A percentile compares a stretch with the other conserved stretches of the same genome.
These are phyloP conservation scores for Chelmon rostratus DNA, from an alignment of 2,797 vertebrate genomes.

Conservation along the genomic window DNA sequence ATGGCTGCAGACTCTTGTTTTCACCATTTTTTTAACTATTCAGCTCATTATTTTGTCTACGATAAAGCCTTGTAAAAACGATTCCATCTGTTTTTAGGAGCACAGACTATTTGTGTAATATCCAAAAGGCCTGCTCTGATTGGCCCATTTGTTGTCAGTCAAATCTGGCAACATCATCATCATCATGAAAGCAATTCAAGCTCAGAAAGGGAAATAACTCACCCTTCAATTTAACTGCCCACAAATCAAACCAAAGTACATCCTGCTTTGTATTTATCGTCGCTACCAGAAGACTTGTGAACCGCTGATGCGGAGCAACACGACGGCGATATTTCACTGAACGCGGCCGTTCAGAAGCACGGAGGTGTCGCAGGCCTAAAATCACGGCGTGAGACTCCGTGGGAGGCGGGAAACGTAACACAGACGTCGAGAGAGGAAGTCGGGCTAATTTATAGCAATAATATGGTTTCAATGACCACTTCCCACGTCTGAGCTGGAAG, in stretches of 20 bases:
- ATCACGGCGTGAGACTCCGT: conserved; percentile 42
- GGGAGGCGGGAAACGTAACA: conserved; percentile 53
- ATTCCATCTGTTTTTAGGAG: no score
- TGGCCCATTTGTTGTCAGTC: no score
- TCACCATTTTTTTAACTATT: not conserved
- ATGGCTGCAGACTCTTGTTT: not conserved
- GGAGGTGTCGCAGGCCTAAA: conserved; percentile 29
- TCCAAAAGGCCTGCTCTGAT: no score
- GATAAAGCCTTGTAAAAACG: not conserved
- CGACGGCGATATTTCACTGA: conserved; percentile 33
- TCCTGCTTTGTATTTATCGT: conserved; percentile 12
- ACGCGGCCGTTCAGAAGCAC: conserved; percentile 16
- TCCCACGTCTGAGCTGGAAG: conserved; percentile 16
- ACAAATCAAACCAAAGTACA: not conserved
- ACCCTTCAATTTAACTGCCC: not conserved
- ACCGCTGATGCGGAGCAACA: conserved; percentile 12
- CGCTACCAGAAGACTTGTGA: conserved; percentile 19
- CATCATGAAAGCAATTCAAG: no score
- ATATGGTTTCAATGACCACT: conserved; percentile 30
- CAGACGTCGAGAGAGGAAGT: conserved; percentile 29
- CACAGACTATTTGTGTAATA: no score
- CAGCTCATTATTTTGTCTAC: not conserved
- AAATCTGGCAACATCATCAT: no score
- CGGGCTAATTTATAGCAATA: conserved; percentile 36
- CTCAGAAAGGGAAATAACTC: not conserved